Base-by-base conservation (phyloP, 1,140 invertebrate species). In the Acyrthosiphon pisum region DNA sequence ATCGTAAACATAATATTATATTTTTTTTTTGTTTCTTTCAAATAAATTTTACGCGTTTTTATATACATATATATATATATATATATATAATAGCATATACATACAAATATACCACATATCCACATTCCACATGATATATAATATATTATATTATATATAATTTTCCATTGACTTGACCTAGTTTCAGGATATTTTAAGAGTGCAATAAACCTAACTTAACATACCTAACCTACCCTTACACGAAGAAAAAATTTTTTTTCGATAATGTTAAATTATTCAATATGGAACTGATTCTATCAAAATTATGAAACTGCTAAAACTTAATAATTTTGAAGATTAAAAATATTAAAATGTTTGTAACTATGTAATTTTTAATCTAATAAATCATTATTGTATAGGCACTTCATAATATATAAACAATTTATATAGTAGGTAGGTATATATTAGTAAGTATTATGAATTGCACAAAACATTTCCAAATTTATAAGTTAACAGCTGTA, bases 21-120 rank as follows among this genome's bases (percentile, higher is more conserved):
- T 88, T 46, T 91, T 93, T n/a, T 93, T 93, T 93, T 93, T 93
- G 91, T 86, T 53, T 86, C 81, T 84, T 92, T 37, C 30, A 37
- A 35, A 81, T 83, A 50, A 37, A 83, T n/a, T 90, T 26, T 91
- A 46, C 23, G 22, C 26, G 20, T 11, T 18, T n/a, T n/a, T n/a
- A n/a, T n/a, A n/a, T n/a, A n/a, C n/a, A n/a, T n/a, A n/a, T 44
- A 37, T 44, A 30, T 90, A 60, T 68, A 35, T 44, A 37, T 44
- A 30, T 90, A 60, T 68, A 35, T 44, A 44, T 22, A 53, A 22
- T 44, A 53, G 46, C 9, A 20, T 35, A 37, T 76, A 46, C 60
- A 83, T 22, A 50, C 60, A 35, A 50, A 50, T 91, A 50, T n/a
- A 83, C 90, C 68, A 37, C 22, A 83, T 23, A 50, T 50, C 11